A percentile compares a stretch with the other conserved stretches of the same genome.
Evolutionary conservation across 2,888 invertebrate species (phyloP).

Genomic region (Caenorhabditis zanzibari): DNA sequence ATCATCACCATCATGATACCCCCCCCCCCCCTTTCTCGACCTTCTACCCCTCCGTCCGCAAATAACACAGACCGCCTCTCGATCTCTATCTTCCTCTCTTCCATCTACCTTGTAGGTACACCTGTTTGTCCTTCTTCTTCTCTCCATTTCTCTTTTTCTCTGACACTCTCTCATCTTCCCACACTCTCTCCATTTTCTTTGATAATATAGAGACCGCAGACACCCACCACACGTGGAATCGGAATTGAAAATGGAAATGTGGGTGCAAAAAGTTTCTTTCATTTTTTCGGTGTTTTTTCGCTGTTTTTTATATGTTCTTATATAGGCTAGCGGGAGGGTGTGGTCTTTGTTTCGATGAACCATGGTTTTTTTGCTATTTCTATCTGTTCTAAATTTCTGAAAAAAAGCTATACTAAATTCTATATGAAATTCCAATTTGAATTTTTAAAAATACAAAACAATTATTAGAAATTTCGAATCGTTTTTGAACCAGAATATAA

Average conservation of each 20-base stretch:
- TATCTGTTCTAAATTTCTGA: no score
- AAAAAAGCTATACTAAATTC: no score
- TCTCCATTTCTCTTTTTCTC: background rate
- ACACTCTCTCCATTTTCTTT: background rate
- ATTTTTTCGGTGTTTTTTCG: background rate
- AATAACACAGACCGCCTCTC: background rate
- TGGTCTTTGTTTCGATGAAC: background rate
- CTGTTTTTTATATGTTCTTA: background rate
- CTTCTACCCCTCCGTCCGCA: background rate
- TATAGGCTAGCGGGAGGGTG: background rate
- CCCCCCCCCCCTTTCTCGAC: background rate
- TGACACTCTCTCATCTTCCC: background rate
- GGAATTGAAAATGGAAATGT: no score
- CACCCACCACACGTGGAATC: constrained; percentile 1
- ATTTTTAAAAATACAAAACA: no score
- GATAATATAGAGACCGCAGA: background rate
- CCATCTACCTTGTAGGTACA: constrained; percentile 9
- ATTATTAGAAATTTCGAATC: no score
- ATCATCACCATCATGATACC: constrained; percentile 5
- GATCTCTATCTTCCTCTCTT: background rate
- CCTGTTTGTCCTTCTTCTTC: background rate
- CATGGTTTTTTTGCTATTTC: background rate
- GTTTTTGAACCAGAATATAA: no score
- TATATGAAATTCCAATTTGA: no score
- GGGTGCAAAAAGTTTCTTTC: constrained; percentile 1